phyloP scores from a whole-genome alignment of 1,140 invertebrate species.

The Saccostrea echinata region DNA sequence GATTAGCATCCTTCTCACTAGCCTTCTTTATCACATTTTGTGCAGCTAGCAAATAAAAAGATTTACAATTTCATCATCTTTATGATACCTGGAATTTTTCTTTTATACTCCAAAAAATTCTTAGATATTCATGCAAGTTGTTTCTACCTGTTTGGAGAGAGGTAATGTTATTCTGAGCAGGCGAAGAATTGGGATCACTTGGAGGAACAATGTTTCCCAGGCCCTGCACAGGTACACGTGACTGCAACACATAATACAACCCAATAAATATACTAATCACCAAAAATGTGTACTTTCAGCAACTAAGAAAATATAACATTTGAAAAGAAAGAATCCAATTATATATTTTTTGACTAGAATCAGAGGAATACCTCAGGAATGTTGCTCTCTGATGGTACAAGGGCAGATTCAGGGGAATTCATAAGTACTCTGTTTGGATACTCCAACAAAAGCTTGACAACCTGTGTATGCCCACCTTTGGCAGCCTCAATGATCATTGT shows the following conservation, averaged over 20 bases:
- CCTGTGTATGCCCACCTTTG: conserved; percentile 96
- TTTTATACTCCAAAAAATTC: too few species aligned
- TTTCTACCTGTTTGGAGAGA: conserved; percentile 59
- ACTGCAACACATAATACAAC: conserved; percentile 60
- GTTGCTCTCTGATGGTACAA: conserved; percentile 67
- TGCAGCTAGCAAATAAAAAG: conserved; percentile 27
- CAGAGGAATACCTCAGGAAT: conserved; percentile 67
- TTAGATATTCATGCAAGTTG: background rate
- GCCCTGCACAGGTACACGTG: conserved; percentile 77
- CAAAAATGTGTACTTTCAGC: background rate
- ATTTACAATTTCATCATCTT: background rate
- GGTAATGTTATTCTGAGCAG: conserved; percentile 62
- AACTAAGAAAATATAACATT: background rate
- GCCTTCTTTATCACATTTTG: conserved; percentile 46
- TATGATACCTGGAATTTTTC: background rate
- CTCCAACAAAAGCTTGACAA: conserved; percentile 96
- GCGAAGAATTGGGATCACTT: conserved; percentile 74
- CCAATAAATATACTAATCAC: background rate
- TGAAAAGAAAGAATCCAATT: background rate
- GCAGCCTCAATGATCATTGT: conserved; percentile 99
- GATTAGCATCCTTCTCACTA: conserved; percentile 40
- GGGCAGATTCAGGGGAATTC: conserved; percentile 77
- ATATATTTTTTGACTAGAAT: background rate
- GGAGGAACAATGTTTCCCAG: conserved; percentile 77
- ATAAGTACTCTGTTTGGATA: conserved; percentile 87